Evolutionary conservation across 2,113 vertebrate species (phyloP).

Genomic region (Chaenogobius annularis): DNA sequence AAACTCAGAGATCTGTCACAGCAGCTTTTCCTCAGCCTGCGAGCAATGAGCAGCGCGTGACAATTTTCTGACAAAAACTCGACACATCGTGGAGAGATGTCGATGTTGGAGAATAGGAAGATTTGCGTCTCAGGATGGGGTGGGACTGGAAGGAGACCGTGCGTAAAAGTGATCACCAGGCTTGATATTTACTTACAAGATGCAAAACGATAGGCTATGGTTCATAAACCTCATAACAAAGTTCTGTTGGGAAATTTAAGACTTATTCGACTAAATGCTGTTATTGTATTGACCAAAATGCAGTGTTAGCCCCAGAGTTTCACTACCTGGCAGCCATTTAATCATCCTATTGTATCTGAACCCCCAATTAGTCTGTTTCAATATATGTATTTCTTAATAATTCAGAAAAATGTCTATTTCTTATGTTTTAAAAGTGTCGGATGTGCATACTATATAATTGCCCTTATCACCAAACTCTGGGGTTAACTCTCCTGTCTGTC

Average conservation of each 20-base stretch:
- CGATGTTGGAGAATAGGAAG: neutral
- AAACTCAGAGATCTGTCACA: conserved; percentile 8
- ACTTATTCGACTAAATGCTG: too few relatives aligned
- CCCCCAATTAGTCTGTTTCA: neutral
- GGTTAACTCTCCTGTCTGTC: conserved; percentile 43
- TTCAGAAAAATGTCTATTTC: too few relatives aligned
- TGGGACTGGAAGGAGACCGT: neutral
- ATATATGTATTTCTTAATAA: too few relatives aligned
- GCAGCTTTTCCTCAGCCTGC: conserved; percentile 6
- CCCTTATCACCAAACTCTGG: conserved; percentile 31
- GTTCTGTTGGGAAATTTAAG: neutral
- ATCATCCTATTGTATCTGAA: neutral
- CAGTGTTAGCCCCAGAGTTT: neutral
- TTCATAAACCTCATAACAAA: neutral
- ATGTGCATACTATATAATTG: neutral
- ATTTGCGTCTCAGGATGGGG: neutral
- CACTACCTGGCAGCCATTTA: neutral
- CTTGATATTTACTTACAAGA: neutral
- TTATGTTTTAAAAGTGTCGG: too few relatives aligned
- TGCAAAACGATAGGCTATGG: neutral
- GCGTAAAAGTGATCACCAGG: neutral
- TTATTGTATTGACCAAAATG: neutral
- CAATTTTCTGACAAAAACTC: neutral
- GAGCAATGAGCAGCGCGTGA: neutral
- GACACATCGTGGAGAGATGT: neutral